Evolutionary conservation across 2,113 vertebrate genomes (phyloP).

Genomic region (Alethe diademata): DNA sequence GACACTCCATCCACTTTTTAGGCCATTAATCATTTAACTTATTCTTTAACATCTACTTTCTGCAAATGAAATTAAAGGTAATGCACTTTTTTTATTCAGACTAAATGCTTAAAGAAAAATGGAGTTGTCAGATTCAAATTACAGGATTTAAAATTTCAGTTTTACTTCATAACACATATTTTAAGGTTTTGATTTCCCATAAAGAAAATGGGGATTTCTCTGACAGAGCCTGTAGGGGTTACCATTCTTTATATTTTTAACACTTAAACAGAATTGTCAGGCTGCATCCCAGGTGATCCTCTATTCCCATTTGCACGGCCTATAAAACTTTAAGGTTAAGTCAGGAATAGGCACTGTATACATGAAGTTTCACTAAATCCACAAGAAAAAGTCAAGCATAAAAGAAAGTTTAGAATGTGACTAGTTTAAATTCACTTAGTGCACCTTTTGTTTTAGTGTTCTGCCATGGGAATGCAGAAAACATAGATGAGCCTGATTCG

Average conservation of each 20-base stretch:
- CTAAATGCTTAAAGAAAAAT: conserved; percentile 67
- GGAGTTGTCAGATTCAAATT: conserved; percentile 64
- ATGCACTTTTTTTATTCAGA: conserved; percentile 58
- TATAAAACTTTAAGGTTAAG: conserved; percentile 51
- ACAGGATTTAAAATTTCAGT: conserved; percentile 58
- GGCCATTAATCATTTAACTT: conserved; percentile 69
- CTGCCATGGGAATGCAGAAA: neutral
- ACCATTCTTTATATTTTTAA: conserved; percentile 56
- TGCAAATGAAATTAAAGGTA: conserved; percentile 68
- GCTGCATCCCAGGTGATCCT: conserved; percentile 33
- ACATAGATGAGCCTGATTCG: neutral
- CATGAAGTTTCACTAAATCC: neutral
- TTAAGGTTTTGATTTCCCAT: conserved; percentile 56
- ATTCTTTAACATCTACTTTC: conserved; percentile 62
- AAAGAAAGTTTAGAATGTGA: neutral
- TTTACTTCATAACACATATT: conserved; percentile 50
- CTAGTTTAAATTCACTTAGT: neutral
- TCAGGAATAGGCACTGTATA: neutral
- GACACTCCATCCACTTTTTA: conserved; percentile 62
- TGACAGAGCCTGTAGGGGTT: conserved; percentile 49
- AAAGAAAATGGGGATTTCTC: conserved; percentile 62
- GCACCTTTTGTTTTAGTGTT: neutral
- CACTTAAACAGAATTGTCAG: conserved; percentile 56
- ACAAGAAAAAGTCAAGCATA: neutral
- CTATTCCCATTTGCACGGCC: neutral